phyloP scores from a whole-genome alignment of 2,797 vertebrate genomes.

The Borostomias antarcticus region DNA sequence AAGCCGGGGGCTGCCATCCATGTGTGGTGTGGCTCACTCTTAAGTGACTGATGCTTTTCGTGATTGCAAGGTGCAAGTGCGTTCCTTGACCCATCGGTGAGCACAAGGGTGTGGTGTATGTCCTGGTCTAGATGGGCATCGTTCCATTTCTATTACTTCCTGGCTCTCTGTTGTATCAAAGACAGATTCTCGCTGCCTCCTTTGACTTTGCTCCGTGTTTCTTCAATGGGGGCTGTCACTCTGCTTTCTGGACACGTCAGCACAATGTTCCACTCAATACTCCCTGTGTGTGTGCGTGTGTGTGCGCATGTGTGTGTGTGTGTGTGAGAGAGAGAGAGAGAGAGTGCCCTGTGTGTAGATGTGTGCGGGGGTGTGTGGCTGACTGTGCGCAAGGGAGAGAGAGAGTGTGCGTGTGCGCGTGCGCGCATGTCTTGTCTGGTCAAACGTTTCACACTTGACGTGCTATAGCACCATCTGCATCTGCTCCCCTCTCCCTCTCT shows the following conservation, averaged over 20 bases:
- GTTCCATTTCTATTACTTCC: conserved; percentile 28
- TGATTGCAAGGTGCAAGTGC: background rate
- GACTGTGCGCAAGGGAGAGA: conserved; percentile 5
- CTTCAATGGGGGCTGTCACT: conserved; percentile 21
- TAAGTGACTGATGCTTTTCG: background rate
- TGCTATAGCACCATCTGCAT: background rate
- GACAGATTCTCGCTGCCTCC: conserved; percentile 10
- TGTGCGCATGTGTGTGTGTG: background rate
- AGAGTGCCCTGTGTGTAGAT: background rate
- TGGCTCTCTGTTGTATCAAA: conserved; percentile 22
- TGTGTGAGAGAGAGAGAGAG: background rate
- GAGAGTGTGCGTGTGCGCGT: background rate
- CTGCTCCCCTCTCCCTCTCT: background rate
- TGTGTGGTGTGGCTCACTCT: conserved; percentile 15
- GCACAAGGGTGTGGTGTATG: conserved; percentile 1
- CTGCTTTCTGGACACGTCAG: conserved; percentile 15
- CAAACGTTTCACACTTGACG: conserved; percentile 8
- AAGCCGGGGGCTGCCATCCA: conserved; percentile 12
- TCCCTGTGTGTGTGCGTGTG: background rate
- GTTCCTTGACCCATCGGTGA: background rate
- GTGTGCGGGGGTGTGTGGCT: background rate
- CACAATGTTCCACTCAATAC: background rate
- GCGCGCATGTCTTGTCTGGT: background rate
- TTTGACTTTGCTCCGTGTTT: conserved; percentile 22
- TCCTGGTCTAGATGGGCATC: background rate